These are phyloP conservation scores for Enteromius radiatus DNA, from an alignment of 2,797 vertebrate species.

Conservation along the genomic window DNA sequence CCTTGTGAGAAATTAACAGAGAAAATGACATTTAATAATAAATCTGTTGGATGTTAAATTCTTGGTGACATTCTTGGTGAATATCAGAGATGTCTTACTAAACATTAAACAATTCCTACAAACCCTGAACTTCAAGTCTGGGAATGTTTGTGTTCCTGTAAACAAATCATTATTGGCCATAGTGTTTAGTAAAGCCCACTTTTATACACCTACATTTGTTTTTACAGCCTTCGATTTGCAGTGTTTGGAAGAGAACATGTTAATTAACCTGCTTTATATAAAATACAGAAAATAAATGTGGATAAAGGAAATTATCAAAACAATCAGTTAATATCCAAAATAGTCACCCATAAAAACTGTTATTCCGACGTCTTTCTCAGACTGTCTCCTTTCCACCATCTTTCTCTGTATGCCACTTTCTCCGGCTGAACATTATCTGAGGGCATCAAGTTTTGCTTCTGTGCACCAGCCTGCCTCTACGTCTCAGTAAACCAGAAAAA, in stretches of 20 bases:
- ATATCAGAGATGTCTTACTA: background rate
- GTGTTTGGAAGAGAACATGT: constrained; percentile 1
- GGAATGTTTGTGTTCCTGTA: background rate
- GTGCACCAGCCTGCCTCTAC: constrained; percentile 33
- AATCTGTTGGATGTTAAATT: too few relatives aligned
- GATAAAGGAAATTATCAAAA: background rate
- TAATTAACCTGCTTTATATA: background rate
- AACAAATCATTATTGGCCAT: background rate
- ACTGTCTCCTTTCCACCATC: constrained; percentile 11
- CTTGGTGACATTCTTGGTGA: too few relatives aligned
- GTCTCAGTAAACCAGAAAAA: constrained; percentile 57
- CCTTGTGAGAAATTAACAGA: background rate
- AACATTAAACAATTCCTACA: background rate
- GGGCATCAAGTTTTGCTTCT: constrained; percentile 52
- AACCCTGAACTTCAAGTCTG: background rate
- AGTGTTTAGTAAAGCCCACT: background rate
- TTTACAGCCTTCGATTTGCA: background rate
- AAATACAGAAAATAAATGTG: background rate
- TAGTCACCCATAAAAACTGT: too few relatives aligned
- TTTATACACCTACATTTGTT: background rate
- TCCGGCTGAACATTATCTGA: constrained; percentile 41
- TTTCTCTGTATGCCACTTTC: constrained; percentile 7
- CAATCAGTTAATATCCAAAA: too few relatives aligned
- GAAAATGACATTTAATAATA: background rate
- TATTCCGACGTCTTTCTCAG: constrained; percentile 22